Evolutionary conservation across 2,113 vertebrate genomes (phyloP).

Genomic region (Paracanthobrama guichenoti): DNA sequence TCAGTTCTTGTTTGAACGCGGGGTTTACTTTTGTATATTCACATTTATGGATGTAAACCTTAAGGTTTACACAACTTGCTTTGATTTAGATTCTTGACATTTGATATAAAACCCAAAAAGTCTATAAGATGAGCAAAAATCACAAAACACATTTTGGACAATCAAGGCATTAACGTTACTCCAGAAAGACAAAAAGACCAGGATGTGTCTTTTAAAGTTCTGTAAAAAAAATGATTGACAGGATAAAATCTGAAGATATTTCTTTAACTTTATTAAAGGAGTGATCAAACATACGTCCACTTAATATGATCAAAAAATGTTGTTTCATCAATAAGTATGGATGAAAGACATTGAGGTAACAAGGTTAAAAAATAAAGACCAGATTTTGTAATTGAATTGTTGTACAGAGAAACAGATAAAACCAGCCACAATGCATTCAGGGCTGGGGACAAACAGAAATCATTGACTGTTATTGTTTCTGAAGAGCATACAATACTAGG

Average conservation of each 20-base stretch:
- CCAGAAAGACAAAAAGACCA: too few relatives aligned
- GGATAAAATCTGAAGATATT: background rate
- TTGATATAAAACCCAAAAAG: too few relatives aligned
- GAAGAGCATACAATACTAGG: background rate
- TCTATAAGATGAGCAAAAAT: too few relatives aligned
- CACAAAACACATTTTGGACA: too few relatives aligned
- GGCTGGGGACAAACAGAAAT: background rate
- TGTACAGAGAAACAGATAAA: background rate
- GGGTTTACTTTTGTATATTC: background rate
- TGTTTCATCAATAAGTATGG: background rate
- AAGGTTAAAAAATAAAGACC: background rate
- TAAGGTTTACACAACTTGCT: background rate
- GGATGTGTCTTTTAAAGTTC: too few relatives aligned
- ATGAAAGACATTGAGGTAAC: background rate
- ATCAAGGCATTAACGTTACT: too few relatives aligned
- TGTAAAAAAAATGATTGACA: too few relatives aligned
- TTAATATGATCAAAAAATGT: too few relatives aligned
- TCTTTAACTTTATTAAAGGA: background rate
- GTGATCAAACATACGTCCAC: too few relatives aligned
- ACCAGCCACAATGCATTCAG: background rate
- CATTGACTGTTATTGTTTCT: background rate
- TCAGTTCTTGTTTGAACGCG: too few relatives aligned
- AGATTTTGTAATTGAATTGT: background rate
- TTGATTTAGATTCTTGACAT: too few relatives aligned
- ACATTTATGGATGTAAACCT: background rate